These are phyloP conservation scores for Cyrtodaria siliqua DNA, from an alignment of 2,888 invertebrate genomes.

Conservation along the genomic window DNA sequence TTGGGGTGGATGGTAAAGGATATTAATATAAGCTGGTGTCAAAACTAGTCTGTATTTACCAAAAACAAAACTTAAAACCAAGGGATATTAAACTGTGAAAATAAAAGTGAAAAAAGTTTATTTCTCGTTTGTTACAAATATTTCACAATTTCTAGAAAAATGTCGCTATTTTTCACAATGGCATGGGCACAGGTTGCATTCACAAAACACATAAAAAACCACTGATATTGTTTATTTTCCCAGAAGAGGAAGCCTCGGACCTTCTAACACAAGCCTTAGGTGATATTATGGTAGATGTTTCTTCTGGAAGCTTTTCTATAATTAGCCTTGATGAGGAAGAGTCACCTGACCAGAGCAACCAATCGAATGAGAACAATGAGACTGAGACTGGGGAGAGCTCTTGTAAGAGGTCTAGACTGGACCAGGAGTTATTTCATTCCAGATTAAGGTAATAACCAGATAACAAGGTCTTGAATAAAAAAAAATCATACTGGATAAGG, in stretches of 20 bases:
- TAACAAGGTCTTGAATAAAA: too few species aligned
- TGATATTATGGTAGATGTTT: slow-evolving; percentile 73
- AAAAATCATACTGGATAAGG: background rate
- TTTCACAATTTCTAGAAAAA: too few species aligned
- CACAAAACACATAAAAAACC: too few species aligned
- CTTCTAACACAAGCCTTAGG: slow-evolving; percentile 70
- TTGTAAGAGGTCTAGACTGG: slow-evolving; percentile 75
- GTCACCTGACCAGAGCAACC: slow-evolving; percentile 23
- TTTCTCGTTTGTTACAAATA: too few species aligned
- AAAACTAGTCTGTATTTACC: too few species aligned
- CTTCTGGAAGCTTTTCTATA: slow-evolving; percentile 66
- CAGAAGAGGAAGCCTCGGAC: slow-evolving; percentile 71
- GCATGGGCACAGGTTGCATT: too few species aligned
- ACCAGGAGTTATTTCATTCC: slow-evolving; percentile 80
- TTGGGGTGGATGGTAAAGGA: too few species aligned
- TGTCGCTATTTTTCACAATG: too few species aligned
- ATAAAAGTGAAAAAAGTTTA: too few species aligned
- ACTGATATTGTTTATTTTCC: slow-evolving; percentile 38
- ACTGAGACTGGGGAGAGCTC: slow-evolving; percentile 67
- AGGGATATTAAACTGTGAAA: too few species aligned
- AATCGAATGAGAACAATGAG: slow-evolving; percentile 15
- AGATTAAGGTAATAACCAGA: slow-evolving; percentile 76
- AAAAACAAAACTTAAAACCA: too few species aligned
- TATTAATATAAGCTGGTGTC: too few species aligned
- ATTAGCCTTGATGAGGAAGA: slow-evolving; percentile 64